A percentile compares a stretch with the other conserved stretches of the same genome.
These are phyloP conservation scores for Cataglyphis hispanica DNA, from an alignment of 1,140 invertebrate genomes.

Conservation along the genomic window DNA sequence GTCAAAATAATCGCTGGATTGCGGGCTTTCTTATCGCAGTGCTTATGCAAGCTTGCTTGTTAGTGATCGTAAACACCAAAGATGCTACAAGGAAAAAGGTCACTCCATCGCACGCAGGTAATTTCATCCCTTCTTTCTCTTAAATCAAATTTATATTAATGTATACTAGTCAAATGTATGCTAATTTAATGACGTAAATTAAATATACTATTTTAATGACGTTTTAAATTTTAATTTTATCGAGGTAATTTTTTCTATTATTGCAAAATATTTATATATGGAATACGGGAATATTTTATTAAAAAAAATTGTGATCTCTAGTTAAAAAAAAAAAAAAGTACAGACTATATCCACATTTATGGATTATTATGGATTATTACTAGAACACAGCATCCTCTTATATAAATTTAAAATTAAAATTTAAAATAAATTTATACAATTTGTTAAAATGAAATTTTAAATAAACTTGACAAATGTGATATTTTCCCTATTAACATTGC, in stretches of 20 bases:
- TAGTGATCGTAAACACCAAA: background rate
- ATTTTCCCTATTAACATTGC: background rate
- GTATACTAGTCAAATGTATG: background rate
- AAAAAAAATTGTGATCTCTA: background rate
- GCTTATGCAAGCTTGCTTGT: background rate
- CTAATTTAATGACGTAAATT: background rate
- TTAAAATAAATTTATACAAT: background rate
- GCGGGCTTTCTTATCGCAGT: constrained; percentile 3
- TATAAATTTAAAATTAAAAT: no score
- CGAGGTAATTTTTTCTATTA: background rate
- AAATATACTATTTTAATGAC: background rate
- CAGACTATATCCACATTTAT: background rate
- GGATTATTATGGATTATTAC: background rate
- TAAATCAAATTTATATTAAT: no score
- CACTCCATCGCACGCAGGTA: constrained; percentile 22
- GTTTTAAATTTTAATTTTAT: background rate
- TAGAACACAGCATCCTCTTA: no score
- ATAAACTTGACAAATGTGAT: background rate
- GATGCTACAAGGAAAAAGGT: background rate
- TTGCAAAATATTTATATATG: background rate
- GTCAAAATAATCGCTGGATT: background rate
- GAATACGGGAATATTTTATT: background rate
- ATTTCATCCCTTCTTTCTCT: background rate
- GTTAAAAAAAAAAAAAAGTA: background rate
- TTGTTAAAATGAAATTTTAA: background rate